phyloP scores from a whole-genome alignment of 2,113 vertebrate genomes.

The Bambusicola thoracicus region DNA sequence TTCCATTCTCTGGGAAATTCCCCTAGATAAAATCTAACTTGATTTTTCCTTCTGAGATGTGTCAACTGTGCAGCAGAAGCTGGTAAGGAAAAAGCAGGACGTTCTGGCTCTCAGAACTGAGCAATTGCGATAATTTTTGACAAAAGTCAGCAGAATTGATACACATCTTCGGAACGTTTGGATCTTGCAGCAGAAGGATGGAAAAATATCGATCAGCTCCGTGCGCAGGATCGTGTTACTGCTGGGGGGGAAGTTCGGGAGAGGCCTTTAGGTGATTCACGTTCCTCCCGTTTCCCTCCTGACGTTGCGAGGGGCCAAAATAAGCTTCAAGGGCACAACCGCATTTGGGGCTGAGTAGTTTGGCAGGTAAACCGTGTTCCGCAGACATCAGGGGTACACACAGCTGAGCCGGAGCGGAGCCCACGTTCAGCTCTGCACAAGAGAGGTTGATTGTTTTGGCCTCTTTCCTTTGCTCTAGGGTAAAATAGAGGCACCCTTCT shows the following conservation, averaged over 20 bases:
- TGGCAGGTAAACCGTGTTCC: conserved; percentile 58
- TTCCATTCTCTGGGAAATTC: background rate
- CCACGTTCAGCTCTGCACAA: conserved; percentile 46
- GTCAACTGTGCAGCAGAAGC: accelerated
- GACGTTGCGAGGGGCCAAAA: background rate
- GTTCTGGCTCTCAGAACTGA: background rate
- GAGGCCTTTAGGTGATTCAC: conserved; percentile 19
- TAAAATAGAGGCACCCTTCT: conserved; percentile 63
- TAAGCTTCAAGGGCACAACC: conserved; percentile 10
- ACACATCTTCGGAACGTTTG: background rate
- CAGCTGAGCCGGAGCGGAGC: conserved; percentile 1
- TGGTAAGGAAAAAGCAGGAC: background rate
- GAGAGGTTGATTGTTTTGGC: conserved; percentile 71
- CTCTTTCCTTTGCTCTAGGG: conserved; percentile 64
- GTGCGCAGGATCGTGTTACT: background rate
- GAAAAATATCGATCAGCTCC: background rate
- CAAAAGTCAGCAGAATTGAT: background rate
- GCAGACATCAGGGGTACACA: background rate
- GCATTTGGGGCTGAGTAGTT: background rate
- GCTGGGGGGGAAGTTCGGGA: background rate
- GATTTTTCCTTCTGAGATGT: background rate
- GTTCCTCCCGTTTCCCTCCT: background rate
- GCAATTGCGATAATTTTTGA: background rate
- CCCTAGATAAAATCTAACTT: background rate
- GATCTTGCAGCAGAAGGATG: background rate